Evolutionary conservation across 1,140 invertebrate species (phyloP), one percentile per base, ranked within the genome.

Genomic region (Saccostrea echinata): DNA sequence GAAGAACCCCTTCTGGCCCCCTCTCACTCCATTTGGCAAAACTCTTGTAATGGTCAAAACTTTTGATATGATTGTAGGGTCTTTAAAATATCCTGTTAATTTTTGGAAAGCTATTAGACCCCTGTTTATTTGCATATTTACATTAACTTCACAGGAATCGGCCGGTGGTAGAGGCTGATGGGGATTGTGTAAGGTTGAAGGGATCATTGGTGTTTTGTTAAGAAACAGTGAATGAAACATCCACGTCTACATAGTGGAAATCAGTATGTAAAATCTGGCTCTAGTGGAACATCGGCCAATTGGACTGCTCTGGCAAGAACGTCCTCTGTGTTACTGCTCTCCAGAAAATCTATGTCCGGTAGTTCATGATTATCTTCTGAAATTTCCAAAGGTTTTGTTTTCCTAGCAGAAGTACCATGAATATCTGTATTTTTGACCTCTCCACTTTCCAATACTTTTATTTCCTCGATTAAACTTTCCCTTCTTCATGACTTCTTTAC

Each of bases 11-110:
- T 61, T 88, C 68, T 53, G 21, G 83, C n/a, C 55, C 76, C 84
- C 83, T 80, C 18, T 84, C 55, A 84, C 68, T 33, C 87, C 87
- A 33, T 85, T 88, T 51, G 84, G 84, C 11, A 86, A 51, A 30
- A 88, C 57, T 51, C 64, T 61, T 55, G 12, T 86, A 64, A 85
- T 68, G 33, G 61, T 55, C 13, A 85, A n/a, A 16, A 13, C 27
- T 52, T 57, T 86, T 4, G 55, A n/a, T 18, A 51, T 16, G 3
- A 86, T 81, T 6, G 71, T 16, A n/a, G 76, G 27, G n/a, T 86
- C 76, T 24, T 83, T 86, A 24, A 86, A 86, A 57, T 86, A 86
- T 13, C 76, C 52, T 30, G 81, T 86, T 30, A 86, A 30, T 61
- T 86, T 43, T 13, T 30, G 52, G 21, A 82, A 82, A 16, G 86